Evolutionary conservation across 2,113 vertebrate species (phyloP), one percentile per base, ranked within the genome.

Genomic region (Anarrhichthys ocellatus): DNA sequence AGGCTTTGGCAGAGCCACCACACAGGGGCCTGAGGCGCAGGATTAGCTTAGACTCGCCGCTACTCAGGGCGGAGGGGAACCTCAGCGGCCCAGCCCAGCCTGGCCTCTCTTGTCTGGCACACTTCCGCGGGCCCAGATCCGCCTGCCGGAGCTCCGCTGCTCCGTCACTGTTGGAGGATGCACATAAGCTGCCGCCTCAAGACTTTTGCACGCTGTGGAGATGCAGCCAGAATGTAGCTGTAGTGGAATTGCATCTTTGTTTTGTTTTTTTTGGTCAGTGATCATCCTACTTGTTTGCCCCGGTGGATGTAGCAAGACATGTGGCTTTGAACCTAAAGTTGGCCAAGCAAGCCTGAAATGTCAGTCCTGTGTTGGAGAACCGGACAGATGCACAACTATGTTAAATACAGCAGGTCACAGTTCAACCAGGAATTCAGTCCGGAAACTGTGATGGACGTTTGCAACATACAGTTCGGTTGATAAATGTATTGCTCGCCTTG

Each of bases 11-110:
- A 93, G 89, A 89, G 87, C 84, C 88, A 88, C 90, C 88, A 89
- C 88, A 82, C 85, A 29, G 86, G 78, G 90, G 93, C 93, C 92
- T 50, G 89, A 85, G 93, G 93, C 86, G 29, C 79, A 70, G 92
- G 94, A 95, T 95, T 94, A 94, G 89, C 91, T 89, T 90, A 90
- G 92, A 89, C 85, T 87, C 75, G 56, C 89, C 84, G 88, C 92
- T 94, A 87, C 86, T 86, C 76, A 56, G 93, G 92, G 92, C 81
- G 85, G 91, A 93, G 93, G 89, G 92, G 88, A 92, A 91, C 92
- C 87, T 90, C 84, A 86, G 92, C 89, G 67, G 84, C 68, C 88
- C 87, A 27, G 70, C 84, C 90, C 86, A 68, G 76, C 83, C 78
- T 88, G 68, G 86, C 86, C 78, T 81, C 81, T 80, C 81, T 89